These are phyloP conservation scores for Manacus vitellinus DNA, from an alignment of 2,113 vertebrate species.

Conservation along the genomic window DNA sequence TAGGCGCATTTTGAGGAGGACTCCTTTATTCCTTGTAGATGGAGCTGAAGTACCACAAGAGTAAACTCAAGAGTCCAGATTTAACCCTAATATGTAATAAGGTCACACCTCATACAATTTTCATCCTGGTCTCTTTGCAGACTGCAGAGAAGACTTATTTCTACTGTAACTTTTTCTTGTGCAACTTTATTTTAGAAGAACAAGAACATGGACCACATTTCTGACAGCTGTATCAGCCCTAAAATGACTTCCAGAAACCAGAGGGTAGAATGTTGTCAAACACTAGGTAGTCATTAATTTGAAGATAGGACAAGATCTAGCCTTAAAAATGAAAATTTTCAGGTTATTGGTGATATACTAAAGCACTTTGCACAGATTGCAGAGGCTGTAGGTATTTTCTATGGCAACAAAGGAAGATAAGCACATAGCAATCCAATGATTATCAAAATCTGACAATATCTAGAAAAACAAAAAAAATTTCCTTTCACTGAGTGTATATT, in stretches of 20 bases:
- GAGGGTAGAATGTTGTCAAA: not conserved
- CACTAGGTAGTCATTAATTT: not conserved
- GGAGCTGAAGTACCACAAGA: not conserved
- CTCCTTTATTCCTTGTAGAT: not conserved
- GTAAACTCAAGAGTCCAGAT: not conserved
- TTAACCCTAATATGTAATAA: not conserved
- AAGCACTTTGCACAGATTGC: not conserved
- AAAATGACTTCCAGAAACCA: not conserved
- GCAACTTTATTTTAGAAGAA: not conserved
- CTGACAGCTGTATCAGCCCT: not conserved
- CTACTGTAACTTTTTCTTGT: not conserved
- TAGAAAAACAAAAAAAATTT: not conserved
- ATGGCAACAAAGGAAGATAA: not conserved
- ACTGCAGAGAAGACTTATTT: not conserved
- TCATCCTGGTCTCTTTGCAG: not conserved
- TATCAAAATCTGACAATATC: not conserved
- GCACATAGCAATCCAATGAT: not conserved
- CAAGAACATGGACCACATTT: not conserved
- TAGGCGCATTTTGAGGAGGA: not conserved
- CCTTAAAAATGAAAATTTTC: not conserved
- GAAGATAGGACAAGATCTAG: not conserved
- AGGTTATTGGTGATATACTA: not conserved
- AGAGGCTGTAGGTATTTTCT: not conserved
- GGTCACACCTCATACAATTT: not conserved
- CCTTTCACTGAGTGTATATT: not conserved